phyloP scores from a whole-genome alignment of 2,888 invertebrate genomes.

The Ceratothoa steindachneri region DNA sequence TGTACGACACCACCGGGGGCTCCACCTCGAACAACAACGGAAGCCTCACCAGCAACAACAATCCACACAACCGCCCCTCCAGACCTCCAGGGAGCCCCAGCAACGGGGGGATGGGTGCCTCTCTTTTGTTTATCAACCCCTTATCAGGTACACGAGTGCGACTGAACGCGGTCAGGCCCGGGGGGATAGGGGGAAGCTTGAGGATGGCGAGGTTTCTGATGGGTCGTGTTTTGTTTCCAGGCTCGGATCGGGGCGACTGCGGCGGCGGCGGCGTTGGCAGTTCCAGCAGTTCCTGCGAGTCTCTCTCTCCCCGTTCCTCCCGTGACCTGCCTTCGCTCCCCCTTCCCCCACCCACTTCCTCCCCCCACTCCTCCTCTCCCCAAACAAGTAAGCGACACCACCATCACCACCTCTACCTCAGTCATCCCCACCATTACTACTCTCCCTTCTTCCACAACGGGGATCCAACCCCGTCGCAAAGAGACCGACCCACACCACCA shows the following conservation, averaged over 20 bases:
- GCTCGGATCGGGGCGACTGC: slow-evolving; percentile 34
- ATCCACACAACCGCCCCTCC: slow-evolving; percentile 16
- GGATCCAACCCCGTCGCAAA: slow-evolving; percentile 3
- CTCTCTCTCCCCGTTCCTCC: slow-evolving; percentile 63
- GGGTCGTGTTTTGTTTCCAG: neutral
- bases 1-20: neutral
- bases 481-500: slow-evolving; percentile 1
- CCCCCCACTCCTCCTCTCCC: slow-evolving; percentile 38
- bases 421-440: neutral
- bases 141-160: slow-evolving; percentile 30
- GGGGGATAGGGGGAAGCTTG: too few relatives aligned
- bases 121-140: slow-evolving; percentile 42
- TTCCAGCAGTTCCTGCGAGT: slow-evolving; percentile 80
- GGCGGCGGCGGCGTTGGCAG: slow-evolving; percentile 51
- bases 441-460: slow-evolving; percentile 8
- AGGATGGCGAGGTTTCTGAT: too few relatives aligned
- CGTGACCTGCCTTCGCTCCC: slow-evolving; percentile 48
- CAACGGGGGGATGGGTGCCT: slow-evolving; percentile 26
- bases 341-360: slow-evolving; percentile 41
- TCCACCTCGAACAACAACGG: slow-evolving; percentile 19
- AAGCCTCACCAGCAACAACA: slow-evolving; percentile 15
- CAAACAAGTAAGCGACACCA: slow-evolving; percentile 43
- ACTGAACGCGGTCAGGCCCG: neutral
- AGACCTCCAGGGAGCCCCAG: slow-evolving; percentile 35
- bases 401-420: slow-evolving; percentile 1